Evolutionary conservation across 1,140 invertebrate genomes (phyloP).

Genomic region (Zaprionus ornatus): DNA sequence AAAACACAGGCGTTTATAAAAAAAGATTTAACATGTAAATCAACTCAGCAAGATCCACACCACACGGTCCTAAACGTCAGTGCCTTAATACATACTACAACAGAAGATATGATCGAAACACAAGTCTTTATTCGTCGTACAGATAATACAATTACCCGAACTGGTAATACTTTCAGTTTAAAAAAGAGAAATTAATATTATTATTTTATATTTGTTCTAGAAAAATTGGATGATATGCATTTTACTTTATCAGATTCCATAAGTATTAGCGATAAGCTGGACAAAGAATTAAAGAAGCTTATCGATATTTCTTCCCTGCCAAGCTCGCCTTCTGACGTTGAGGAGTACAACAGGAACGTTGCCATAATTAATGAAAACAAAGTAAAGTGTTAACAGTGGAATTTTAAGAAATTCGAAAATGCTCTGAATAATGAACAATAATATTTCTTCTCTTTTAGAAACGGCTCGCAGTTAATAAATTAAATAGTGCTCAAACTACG

Average conservation of each 20-base stretch:
- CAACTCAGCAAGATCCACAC: background rate
- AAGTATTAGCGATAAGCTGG: conserved; percentile 40
- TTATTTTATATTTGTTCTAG: background rate
- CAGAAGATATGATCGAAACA: conserved; percentile 26
- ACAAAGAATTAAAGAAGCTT: conserved; percentile 45
- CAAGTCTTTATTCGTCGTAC: conserved; percentile 14
- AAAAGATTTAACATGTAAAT: background rate
- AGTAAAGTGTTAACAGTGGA: background rate
- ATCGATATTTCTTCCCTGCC: conserved; percentile 19
- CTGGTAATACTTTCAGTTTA: background rate
- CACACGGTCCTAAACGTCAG: background rate
- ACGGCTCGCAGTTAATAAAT: background rate
- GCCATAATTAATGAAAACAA: conserved; percentile 20
- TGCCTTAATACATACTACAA: background rate
- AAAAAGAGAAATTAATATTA: background rate
- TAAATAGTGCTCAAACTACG: background rate
- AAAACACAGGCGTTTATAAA: conserved; percentile 15
- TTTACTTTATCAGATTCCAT: background rate
- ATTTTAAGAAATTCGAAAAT: background rate
- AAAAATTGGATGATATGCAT: background rate
- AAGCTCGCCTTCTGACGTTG: conserved; percentile 11
- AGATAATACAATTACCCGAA: background rate
- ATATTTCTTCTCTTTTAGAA: background rate
- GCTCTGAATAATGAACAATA: background rate
- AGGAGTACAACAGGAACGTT: conserved; percentile 4